Percentiles rank a stretch among this genome's conserved stretches.
phyloP scores from a whole-genome alignment of 2,113 vertebrate genomes.

The Morone saxatilis region DNA sequence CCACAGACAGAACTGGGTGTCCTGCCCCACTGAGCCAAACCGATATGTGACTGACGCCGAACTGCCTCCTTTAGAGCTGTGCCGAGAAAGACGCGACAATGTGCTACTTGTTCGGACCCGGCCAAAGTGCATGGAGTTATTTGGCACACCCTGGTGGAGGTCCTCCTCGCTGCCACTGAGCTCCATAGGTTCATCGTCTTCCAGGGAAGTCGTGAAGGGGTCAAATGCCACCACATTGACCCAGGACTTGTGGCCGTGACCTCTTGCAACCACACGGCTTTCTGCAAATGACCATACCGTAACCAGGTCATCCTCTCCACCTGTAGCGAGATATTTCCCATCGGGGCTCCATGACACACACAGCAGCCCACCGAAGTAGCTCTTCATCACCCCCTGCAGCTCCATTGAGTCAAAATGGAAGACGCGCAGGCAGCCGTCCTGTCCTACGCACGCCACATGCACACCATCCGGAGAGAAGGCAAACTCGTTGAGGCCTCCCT shows the following conservation, averaged over 20 bases:
- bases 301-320: slow-evolving; percentile 92
- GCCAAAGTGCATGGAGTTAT: slow-evolving; percentile 79
- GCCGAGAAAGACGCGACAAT: slow-evolving; percentile 87
- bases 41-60: slow-evolving; percentile 88
- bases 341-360: slow-evolving; percentile 97
- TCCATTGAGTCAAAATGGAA: slow-evolving; percentile 96
- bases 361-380: slow-evolving; percentile 93
- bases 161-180: slow-evolving; percentile 87
- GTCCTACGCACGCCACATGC: slow-evolving; percentile 93
- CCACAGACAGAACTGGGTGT: slow-evolving; percentile 95
- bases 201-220: slow-evolving; percentile 88
- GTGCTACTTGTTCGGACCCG: slow-evolving; percentile 87
- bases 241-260: slow-evolving; percentile 95
- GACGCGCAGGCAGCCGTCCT: slow-evolving; percentile 91
- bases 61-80: slow-evolving; percentile 82
- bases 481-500: slow-evolving; percentile 92
- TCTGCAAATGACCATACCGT: slow-evolving; percentile 94
- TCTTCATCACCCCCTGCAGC: slow-evolving; percentile 93
- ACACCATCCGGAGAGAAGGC: slow-evolving; percentile 93
- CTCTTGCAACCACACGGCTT: slow-evolving; percentile 90
- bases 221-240: slow-evolving; percentile 95
- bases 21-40: slow-evolving; percentile 93
- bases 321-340: slow-evolving; percentile 91
- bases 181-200: slow-evolving; percentile 85
- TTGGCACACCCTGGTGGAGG: slow-evolving; percentile 74